Conservation (phyloP, 2,113 vertebrate species). For the Eubucco bourcierii region DNA sequence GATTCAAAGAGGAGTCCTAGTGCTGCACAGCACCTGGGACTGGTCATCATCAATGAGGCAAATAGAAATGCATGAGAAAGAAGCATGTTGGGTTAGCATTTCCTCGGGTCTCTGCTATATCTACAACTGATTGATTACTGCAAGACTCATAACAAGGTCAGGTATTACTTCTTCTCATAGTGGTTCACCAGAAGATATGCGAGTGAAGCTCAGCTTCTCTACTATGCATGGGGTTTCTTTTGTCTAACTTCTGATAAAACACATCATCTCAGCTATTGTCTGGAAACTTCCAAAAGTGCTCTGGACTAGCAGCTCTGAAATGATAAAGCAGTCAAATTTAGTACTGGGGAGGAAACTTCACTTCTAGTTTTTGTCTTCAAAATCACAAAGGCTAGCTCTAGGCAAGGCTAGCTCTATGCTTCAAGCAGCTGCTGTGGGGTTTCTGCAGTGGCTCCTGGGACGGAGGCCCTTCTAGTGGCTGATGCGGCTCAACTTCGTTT, state of each 20-base stretch:
- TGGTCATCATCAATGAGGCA: not conserved
- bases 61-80: not conserved
- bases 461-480: not conserved
- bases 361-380: not conserved
- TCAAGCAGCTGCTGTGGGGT: fast-evolving
- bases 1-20: not conserved
- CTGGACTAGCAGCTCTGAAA: not conserved
- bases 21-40: not conserved
- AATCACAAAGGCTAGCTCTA: not conserved
- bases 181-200: not conserved
- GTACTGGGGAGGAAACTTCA: not conserved
- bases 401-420: too few species aligned
- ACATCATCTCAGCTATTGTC: not conserved
- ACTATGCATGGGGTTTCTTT: not conserved
- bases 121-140: not conserved
- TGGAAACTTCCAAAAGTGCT: not conserved
- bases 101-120: not conserved
- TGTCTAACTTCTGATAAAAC: not conserved
- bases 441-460: not conserved
- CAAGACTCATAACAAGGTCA: not conserved
- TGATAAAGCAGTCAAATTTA: not conserved
- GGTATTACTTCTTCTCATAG: not conserved
- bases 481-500: not conserved
- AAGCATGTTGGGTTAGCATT: not conserved
- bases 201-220: not conserved